Evolutionary conservation across 1,140 invertebrate species (phyloP).

Genomic region (Calosoma granatense): DNA sequence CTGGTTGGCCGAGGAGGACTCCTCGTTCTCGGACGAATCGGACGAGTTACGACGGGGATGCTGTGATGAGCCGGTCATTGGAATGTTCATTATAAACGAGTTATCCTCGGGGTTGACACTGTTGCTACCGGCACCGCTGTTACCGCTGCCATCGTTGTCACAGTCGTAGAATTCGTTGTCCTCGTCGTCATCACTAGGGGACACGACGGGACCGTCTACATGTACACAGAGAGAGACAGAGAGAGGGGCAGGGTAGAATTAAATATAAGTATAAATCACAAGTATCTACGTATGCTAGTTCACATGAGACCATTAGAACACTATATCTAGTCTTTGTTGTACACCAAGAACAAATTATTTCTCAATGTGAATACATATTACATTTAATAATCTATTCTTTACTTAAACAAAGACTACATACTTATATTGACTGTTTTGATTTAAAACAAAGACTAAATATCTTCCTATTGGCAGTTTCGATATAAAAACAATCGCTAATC

Average conservation of each 20-base stretch:
- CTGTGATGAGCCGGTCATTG: constrained; percentile 33
- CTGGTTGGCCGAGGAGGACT: constrained; percentile 16
- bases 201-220: constrained; percentile 36
- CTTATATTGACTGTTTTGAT: no score
- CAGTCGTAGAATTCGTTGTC: constrained; percentile 92
- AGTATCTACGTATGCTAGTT: no score
- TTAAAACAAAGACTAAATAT: no score
- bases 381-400: no score
- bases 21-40: constrained; percentile 36
- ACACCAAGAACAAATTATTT: no score
- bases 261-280: neutral
- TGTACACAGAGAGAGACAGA: no score
- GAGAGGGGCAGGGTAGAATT: constrained; percentile 14
- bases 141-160: constrained; percentile 47
- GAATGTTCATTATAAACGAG: constrained; percentile 60
- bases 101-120: constrained; percentile 37
- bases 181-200: constrained; percentile 71
- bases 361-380: no score
- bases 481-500: no score
- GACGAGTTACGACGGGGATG: constrained; percentile 31
- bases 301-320: no score
- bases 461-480: no score
- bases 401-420: no score
- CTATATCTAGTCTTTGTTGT: no score
- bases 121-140: constrained; percentile 20